Evolutionary conservation across 2,888 invertebrate species (phyloP).

Genomic region (Cheilosia impressa): DNA sequence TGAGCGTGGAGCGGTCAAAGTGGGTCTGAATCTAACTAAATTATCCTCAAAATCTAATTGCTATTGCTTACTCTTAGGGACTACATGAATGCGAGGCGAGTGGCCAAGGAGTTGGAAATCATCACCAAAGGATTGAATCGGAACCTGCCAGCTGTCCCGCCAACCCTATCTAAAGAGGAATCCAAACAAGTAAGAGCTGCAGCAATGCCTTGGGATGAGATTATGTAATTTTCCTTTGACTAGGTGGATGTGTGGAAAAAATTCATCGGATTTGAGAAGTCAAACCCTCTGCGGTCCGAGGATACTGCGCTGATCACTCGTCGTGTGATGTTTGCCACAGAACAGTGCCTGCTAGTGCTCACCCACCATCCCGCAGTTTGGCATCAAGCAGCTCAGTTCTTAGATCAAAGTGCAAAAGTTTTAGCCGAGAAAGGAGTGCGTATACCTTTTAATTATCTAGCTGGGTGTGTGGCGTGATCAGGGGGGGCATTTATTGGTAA

Average conservation of each 20-base stretch:
- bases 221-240: constrained; percentile 11
- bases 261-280: constrained; percentile 98
- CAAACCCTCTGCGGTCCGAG: constrained; percentile 97
- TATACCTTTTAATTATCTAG: constrained; percentile 76
- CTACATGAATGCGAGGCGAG: constrained; percentile 98
- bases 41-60: neutral
- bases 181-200: constrained; percentile 90
- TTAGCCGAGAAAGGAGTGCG: constrained; percentile 96
- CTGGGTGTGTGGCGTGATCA: constrained; percentile 41
- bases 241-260: constrained; percentile 99
- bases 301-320: constrained; percentile 96
- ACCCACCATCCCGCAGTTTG: constrained; percentile 99
- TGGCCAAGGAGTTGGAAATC: constrained; percentile 97
- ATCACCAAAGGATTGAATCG: constrained; percentile 97
- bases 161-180: constrained; percentile 94
- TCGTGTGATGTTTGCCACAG: constrained; percentile 99
- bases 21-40: constrained; percentile 69
- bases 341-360: constrained; percentile 97
- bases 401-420: constrained; percentile 97
- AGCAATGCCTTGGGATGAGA: neutral
- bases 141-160: constrained; percentile 98
- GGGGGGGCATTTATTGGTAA: neutral
- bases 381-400: constrained; percentile 99
- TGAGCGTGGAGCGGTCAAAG: constrained; percentile 96
- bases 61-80: constrained; percentile 86